These are phyloP conservation scores for Acanthurus lineatus DNA, from an alignment of 2,797 vertebrate genomes.

Conservation along the genomic window DNA sequence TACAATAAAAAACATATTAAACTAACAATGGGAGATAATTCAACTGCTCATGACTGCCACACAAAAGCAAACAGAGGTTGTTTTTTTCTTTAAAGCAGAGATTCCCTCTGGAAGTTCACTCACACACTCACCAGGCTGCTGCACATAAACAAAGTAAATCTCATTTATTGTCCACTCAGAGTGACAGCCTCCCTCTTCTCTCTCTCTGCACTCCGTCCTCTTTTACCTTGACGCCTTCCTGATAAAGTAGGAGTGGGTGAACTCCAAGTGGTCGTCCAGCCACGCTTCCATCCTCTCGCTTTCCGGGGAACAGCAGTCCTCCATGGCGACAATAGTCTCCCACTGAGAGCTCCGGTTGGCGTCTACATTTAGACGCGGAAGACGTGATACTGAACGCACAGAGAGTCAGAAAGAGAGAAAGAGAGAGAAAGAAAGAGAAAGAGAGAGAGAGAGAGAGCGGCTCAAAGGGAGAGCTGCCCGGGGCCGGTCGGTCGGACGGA, in stretches of 20 bases:
- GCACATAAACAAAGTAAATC: background rate
- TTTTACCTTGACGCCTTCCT: conserved; percentile 93
- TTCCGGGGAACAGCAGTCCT: conserved; percentile 78
- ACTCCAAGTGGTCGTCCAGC: conserved; percentile 95
- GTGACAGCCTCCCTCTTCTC: background rate
- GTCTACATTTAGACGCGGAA: conserved; percentile 54
- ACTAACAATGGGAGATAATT: conserved; percentile 21
- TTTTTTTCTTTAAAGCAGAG: background rate
- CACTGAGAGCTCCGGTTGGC: conserved; percentile 18
- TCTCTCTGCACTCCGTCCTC: no score
- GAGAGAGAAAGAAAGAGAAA: background rate
- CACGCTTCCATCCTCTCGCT: conserved; percentile 92
- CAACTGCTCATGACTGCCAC: background rate
- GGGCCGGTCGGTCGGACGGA: background rate
- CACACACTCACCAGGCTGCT: conserved; percentile 7
- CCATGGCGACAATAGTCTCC: conserved; percentile 80
- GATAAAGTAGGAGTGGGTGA: conserved; percentile 93
- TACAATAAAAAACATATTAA: background rate
- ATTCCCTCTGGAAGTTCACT: background rate
- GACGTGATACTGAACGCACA: background rate
- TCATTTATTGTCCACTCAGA: background rate
- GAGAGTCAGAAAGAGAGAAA: background rate
- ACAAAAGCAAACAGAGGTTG: background rate
- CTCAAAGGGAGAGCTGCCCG: background rate
- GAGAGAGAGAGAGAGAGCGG: background rate